Conservation (phyloP, 2,113 vertebrate genomes). For the Bungarus multicinctus region DNA sequence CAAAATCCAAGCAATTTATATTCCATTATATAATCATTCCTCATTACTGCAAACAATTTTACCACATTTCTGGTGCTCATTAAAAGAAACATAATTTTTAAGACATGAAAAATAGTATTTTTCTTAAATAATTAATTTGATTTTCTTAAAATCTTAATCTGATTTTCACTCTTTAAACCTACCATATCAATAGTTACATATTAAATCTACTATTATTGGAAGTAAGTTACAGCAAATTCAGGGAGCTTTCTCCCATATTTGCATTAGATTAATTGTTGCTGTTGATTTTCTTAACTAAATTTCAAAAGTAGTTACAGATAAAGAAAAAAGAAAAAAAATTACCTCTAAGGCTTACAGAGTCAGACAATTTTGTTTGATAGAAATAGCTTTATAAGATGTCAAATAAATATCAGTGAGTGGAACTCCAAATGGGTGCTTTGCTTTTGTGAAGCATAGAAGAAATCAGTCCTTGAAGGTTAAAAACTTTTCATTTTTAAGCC, state of each 20-base stretch:
- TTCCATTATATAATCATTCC: not conserved
- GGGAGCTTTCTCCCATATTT: not conserved
- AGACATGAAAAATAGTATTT: not conserved
- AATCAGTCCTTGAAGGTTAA: not conserved
- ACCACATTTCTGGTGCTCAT: not conserved
- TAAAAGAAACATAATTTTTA: not conserved
- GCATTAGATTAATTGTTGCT: not conserved
- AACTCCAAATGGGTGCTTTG: not conserved
- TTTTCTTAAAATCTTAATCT: not conserved
- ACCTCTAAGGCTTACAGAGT: not conserved
- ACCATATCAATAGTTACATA: not conserved
- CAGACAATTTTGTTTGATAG: not conserved
- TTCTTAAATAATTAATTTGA: no score
- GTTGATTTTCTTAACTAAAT: not conserved
- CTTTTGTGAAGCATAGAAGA: not conserved
- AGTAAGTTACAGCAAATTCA: not conserved
- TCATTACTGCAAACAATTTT: not conserved
- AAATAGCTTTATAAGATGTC: not conserved
- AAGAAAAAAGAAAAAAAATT: not conserved
- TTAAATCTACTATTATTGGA: not conserved
- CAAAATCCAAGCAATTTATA: not conserved
- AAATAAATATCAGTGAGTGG: not conserved
- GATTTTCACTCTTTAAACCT: not conserved
- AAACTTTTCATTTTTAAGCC: not conserved
- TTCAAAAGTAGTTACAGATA: not conserved